A percentile compares a stretch with the other conserved stretches of the same genome.
These are phyloP conservation scores for Apodemus agrarius DNA, from an alignment of 2,797 vertebrate species.

Conservation along the genomic window DNA sequence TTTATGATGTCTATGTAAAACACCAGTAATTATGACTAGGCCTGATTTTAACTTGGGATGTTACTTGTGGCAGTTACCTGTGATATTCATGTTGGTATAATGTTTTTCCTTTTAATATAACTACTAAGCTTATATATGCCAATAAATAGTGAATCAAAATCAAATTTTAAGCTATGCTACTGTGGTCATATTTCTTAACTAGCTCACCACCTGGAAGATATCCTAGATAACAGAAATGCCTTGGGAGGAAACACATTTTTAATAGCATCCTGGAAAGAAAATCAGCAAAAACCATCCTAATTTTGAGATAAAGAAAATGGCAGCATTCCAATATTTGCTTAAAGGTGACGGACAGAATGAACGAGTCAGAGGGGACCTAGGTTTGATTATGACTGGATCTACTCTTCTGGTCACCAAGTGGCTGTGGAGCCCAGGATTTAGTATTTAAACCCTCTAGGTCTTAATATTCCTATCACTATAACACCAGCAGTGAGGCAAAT, in stretches of 20 bases:
- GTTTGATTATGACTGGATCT: neutral
- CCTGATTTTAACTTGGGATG: conserved; percentile 49
- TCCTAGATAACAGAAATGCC: neutral
- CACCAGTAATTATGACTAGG: conserved; percentile 38
- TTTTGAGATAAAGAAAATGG: neutral
- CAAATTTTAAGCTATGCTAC: conserved; percentile 13
- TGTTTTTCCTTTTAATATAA: conserved; percentile 48
- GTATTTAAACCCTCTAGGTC: neutral
- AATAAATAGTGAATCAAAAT: conserved; percentile 62
- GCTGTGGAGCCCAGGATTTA: neutral
- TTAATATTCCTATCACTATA: neutral
- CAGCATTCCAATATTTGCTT: conserved; percentile 27
- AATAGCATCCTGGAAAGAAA: neutral
- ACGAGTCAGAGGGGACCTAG: neutral
- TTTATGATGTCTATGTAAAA: conserved; percentile 52
- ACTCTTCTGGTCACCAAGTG: neutral
- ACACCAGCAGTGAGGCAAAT: neutral
- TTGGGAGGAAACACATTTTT: neutral
- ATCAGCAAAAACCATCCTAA: neutral
- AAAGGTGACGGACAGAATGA: neutral
- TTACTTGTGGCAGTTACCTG: conserved; percentile 46
- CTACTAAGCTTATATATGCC: neutral
- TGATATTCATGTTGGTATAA: neutral
- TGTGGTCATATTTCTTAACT: conserved; percentile 13
- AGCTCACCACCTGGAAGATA: neutral